Percentiles rank a stretch among this genome's conserved stretches.
Conservation (phyloP, 2,113 vertebrate species). For the Acanthisitta chloris region DNA sequence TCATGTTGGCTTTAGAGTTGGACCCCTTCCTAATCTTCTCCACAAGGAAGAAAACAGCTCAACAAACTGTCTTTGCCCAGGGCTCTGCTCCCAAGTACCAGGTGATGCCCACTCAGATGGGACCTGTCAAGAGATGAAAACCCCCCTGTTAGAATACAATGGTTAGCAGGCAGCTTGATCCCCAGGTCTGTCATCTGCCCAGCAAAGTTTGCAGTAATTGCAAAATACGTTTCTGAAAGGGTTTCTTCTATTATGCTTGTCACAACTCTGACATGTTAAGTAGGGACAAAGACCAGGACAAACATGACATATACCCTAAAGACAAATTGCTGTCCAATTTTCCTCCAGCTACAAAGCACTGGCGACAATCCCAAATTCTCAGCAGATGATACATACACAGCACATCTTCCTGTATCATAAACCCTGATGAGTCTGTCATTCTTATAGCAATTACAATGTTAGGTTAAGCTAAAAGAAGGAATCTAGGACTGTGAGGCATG, state of each 20-base stretch:
- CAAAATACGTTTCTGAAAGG: not conserved
- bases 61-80: not conserved
- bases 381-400: not conserved
- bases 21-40: not conserved
- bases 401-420: not conserved
- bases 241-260: constrained; percentile 17
- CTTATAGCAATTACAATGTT: not conserved
- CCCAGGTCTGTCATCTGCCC: not conserved
- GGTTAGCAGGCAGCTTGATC: not conserved
- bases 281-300: constrained; percentile 6
- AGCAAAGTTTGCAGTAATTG: not conserved
- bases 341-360: not conserved
- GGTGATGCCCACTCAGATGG: not conserved
- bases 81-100: not conserved
- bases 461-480: not conserved
- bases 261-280: not conserved
- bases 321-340: not conserved
- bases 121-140: not conserved
- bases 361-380: not conserved
- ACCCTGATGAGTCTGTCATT: not conserved
- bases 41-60: not conserved
- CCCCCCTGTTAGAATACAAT: not conserved
- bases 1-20: not conserved
- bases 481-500: not conserved
- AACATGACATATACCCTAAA: not conserved